phyloP scores from a whole-genome alignment of 2,888 invertebrate genomes.

The Salpingus planirostris region DNA sequence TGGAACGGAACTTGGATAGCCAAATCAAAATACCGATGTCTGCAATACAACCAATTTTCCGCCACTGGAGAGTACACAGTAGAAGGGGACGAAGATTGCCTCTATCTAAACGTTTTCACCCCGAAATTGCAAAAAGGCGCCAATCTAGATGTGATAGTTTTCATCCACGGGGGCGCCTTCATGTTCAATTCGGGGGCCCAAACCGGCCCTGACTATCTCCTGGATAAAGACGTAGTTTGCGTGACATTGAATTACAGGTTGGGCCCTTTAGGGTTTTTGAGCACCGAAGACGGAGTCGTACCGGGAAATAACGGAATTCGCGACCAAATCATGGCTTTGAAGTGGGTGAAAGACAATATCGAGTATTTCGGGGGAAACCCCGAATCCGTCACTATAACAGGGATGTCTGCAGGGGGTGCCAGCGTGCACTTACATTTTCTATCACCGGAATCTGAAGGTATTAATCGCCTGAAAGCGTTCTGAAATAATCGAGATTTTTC shows the following conservation, averaged over 20 bases:
- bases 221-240: constrained; percentile 53
- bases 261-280: constrained; percentile 56
- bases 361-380: constrained; percentile 60
- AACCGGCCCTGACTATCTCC: constrained; percentile 49
- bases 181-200: constrained; percentile 53
- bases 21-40: constrained; percentile 38
- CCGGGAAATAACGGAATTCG: constrained; percentile 65
- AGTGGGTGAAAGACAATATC: constrained; percentile 60
- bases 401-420: constrained; percentile 62
- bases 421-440: constrained; percentile 64
- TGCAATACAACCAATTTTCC: constrained; percentile 19
- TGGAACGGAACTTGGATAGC: constrained; percentile 61
- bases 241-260: constrained; percentile 62
- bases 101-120: constrained; percentile 52
- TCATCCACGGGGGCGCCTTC: constrained; percentile 59
- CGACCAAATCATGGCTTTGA: constrained; percentile 59
- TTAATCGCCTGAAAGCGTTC: not conserved
- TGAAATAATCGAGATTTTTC: too few species aligned
- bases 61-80: constrained; percentile 16
- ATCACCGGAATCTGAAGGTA: constrained; percentile 51
- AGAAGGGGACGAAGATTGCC: constrained; percentile 56
- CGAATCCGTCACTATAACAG: constrained; percentile 54
- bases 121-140: constrained; percentile 32
- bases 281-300: constrained; percentile 56
- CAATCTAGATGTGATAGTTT: constrained; percentile 48